Conservation (phyloP, 1,140 invertebrate genomes). For the Parapsyche elsis region DNA sequence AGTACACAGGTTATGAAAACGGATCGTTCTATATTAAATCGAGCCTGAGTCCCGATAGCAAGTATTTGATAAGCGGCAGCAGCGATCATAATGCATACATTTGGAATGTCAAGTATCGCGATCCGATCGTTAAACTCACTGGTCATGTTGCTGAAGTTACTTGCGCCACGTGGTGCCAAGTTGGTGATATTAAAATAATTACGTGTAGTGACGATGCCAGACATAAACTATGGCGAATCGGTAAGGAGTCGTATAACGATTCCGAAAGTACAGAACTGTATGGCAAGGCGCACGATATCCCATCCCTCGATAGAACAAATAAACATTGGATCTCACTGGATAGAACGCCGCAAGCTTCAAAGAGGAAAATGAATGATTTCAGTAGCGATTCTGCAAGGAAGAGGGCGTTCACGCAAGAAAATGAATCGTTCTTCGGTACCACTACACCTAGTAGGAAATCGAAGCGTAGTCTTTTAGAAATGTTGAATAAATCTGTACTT, state of each 20-base stretch:
- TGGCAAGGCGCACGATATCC: slow-evolving; percentile 69
- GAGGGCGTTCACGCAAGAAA: slow-evolving; percentile 6
- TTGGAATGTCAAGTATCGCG: slow-evolving; percentile 76
- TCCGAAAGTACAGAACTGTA: slow-evolving; percentile 65
- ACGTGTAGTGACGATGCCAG: slow-evolving; percentile 85
- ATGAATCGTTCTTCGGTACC: background rate
- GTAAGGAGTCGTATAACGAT: slow-evolving; percentile 67
- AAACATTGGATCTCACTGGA: slow-evolving; percentile 63
- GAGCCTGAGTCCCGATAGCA: slow-evolving; percentile 80
- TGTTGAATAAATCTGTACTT: slow-evolving; percentile 43
- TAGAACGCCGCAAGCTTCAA: slow-evolving; percentile 66
- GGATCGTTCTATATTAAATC: slow-evolving; percentile 86
- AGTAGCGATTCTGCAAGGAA: slow-evolving; percentile 34
- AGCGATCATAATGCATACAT: slow-evolving; percentile 86
- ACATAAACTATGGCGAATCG: slow-evolving; percentile 80
- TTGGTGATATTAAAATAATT: slow-evolving; percentile 70
- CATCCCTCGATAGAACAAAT: slow-evolving; percentile 53
- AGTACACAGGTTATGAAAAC: slow-evolving; percentile 78
- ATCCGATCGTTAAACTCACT: slow-evolving; percentile 74
- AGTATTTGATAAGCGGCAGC: slow-evolving; percentile 85
- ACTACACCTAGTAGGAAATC: slow-evolving; percentile 39
- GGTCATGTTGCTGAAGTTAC: slow-evolving; percentile 88
- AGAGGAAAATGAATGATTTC: slow-evolving; percentile 57
- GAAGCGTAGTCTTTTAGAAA: slow-evolving; percentile 52
- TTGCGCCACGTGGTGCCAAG: slow-evolving; percentile 80